Evolutionary conservation across 2,797 vertebrate species (phyloP).

Genomic region (Tapera naevia): DNA sequence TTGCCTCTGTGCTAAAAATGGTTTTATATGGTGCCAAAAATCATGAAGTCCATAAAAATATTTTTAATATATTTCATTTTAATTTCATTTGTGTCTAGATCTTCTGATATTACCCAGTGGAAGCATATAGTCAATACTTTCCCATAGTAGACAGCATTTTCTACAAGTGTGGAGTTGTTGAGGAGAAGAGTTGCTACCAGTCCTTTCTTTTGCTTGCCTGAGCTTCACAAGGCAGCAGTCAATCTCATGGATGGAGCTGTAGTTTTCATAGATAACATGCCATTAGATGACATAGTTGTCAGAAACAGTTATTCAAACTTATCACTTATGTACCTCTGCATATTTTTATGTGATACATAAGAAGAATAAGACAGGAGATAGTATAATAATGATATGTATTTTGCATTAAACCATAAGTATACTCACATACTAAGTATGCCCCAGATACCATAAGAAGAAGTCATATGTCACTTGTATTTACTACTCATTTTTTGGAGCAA

Average conservation of each 20-base stretch:
- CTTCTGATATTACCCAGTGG: rapidly evolving
- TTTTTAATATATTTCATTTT: background rate
- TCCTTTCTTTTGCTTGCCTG: background rate
- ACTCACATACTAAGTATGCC: rapidly evolving
- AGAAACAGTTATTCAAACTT: background rate
- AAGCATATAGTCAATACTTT: background rate
- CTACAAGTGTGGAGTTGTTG: background rate
- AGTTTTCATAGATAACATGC: background rate
- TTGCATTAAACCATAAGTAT: background rate
- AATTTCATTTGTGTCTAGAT: background rate
- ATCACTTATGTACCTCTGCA: background rate
- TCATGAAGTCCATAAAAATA: background rate
- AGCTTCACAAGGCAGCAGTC: background rate
- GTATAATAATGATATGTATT: background rate
- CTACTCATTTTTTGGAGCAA: background rate
- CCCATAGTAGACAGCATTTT: background rate
- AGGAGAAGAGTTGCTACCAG: background rate
- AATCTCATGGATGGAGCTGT: background rate
- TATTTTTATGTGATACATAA: background rate
- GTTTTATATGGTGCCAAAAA: background rate
- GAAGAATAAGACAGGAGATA: background rate
- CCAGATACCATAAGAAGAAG: background rate
- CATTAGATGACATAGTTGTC: background rate
- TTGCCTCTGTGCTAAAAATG: background rate
- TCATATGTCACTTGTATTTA: rapidly evolving